A percentile compares a stretch with the other conserved stretches of the same genome.
Evolutionary conservation across 2,888 invertebrate species (phyloP).

Genomic region (Diarsia rubi): DNA sequence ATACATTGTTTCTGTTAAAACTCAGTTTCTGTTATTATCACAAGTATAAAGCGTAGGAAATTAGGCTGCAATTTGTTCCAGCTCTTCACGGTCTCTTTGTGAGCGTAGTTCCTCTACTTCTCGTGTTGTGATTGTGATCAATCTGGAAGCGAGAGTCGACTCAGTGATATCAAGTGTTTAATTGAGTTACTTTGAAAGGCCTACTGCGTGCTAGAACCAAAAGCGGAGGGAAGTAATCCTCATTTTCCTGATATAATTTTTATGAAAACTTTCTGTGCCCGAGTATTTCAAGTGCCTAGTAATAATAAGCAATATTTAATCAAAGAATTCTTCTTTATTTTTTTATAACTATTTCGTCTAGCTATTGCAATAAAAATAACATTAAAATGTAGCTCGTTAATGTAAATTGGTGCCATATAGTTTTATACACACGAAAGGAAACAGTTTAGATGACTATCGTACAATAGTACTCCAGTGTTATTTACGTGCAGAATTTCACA

Average conservation of each 20-base stretch:
- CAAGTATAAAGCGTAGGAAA: conserved; percentile 43
- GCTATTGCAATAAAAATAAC: conserved; percentile 33
- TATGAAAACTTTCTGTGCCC: not conserved
- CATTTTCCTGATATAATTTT: not conserved
- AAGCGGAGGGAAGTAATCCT: not conserved
- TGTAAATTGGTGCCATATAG: conserved; percentile 36
- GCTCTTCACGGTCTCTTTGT: conserved; percentile 54
- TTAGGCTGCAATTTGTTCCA: conserved; percentile 56
- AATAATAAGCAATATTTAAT: conserved; percentile 10
- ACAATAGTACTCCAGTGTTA: conserved; percentile 30
- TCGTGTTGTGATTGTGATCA: conserved; percentile 19
- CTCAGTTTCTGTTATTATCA: conserved; percentile 52
- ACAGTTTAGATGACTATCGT: conserved; percentile 48
- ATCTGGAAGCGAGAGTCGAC: conserved; percentile 24
- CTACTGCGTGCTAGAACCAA: not conserved
- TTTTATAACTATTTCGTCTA: conserved; percentile 10
- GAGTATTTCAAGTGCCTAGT: not conserved
- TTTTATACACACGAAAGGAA: conserved; percentile 42
- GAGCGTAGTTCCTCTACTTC: conserved; percentile 40
- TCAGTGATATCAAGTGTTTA: conserved; percentile 20
- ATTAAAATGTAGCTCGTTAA: conserved; percentile 37
- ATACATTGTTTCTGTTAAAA: conserved; percentile 45
- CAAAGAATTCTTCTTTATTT: conserved; percentile 13
- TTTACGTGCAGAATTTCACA: conserved; percentile 47
- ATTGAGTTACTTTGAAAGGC: not conserved